Conservation (phyloP, 2,797 vertebrate species). For the Anguilla marmorata region DNA sequence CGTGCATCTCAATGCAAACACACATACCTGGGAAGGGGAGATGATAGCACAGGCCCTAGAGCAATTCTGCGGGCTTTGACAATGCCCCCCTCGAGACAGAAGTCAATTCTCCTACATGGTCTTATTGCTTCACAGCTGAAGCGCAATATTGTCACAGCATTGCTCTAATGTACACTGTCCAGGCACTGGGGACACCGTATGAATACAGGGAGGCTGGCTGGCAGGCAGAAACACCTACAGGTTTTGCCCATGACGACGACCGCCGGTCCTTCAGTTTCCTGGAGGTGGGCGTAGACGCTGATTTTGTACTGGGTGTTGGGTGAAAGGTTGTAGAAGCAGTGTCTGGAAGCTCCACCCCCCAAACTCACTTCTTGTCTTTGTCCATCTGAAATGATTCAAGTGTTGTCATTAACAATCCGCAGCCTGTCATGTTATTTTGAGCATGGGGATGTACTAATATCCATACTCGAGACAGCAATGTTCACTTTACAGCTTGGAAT, state of each 20-base stretch:
- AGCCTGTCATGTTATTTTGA: background rate
- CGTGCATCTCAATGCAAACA: constrained; percentile 46
- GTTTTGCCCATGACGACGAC: constrained; percentile 78
- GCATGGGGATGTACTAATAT: background rate
- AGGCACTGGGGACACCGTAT: background rate
- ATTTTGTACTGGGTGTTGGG: constrained; percentile 84
- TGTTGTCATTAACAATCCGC: background rate
- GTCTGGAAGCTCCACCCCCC: constrained; percentile 75
- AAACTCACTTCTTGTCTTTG: constrained; percentile 79
- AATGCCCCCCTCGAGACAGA: background rate
- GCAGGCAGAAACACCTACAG: constrained; percentile 64
- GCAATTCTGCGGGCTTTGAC: constrained; percentile 2
- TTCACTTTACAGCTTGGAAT: background rate
- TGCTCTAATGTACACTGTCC: background rate
- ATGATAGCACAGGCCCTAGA: constrained; percentile 1
- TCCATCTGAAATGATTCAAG: constrained; percentile 71
- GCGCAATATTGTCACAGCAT: background rate
- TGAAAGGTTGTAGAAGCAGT: constrained; percentile 87
- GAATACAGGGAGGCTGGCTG: background rate
- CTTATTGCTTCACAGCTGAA: background rate
- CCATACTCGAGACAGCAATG: no score
- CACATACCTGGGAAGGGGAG: constrained; percentile 34
- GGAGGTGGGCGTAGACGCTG: constrained; percentile 82
- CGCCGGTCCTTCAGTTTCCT: constrained; percentile 82
- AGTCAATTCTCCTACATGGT: background rate